These are phyloP conservation scores for Amiota communis DNA, from an alignment of 2,888 invertebrate species.

Conservation along the genomic window DNA sequence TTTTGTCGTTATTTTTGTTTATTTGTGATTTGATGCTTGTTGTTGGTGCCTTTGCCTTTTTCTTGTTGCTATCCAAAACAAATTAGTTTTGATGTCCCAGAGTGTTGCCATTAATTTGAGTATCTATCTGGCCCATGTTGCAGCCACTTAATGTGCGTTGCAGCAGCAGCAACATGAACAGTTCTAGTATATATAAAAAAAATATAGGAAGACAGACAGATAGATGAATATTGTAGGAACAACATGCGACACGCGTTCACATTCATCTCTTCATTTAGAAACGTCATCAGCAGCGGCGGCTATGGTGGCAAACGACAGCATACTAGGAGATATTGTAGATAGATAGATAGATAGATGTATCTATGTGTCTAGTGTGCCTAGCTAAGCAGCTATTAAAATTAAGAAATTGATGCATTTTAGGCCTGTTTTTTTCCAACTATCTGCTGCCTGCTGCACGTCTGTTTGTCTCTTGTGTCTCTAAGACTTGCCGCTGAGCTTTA, in stretches of 20 bases:
- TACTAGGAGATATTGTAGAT: too few species aligned
- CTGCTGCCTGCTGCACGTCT: background rate
- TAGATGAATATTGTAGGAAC: background rate
- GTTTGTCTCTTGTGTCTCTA: background rate
- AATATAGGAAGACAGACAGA: background rate
- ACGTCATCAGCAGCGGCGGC: background rate
- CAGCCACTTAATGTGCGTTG: constrained; percentile 59
- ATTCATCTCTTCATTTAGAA: constrained; percentile 18
- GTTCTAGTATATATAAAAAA: background rate
- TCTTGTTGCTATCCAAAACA: constrained; percentile 49
- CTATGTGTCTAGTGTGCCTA: too few species aligned
- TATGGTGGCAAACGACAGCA: background rate
- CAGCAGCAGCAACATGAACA: background rate
- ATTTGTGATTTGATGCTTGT: background rate
- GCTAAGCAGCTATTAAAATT: constrained; percentile 21
- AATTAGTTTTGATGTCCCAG: constrained; percentile 66
- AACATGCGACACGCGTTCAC: constrained; percentile 15
- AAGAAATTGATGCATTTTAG: constrained; percentile 5
- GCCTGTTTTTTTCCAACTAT: background rate
- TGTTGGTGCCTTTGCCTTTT: background rate
- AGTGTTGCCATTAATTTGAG: constrained; percentile 66
- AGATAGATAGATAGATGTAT: too few species aligned
- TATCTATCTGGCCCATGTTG: constrained; percentile 29
- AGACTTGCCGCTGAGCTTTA: background rate
- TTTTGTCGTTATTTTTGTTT: background rate